Evolutionary conservation across 2,113 vertebrate species (phyloP).

Genomic region (Pachypanchax playfairii): DNA sequence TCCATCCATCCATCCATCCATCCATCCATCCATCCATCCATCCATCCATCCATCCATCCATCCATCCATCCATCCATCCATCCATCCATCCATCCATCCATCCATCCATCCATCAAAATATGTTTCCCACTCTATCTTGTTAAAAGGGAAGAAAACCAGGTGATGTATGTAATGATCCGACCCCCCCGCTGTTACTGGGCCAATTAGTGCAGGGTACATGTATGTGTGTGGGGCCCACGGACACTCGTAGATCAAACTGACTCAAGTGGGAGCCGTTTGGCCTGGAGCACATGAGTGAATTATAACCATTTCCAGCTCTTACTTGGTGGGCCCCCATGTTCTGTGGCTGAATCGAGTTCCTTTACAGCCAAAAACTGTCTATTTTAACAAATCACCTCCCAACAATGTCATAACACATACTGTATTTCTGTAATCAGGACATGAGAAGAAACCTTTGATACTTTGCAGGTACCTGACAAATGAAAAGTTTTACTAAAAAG

Average conservation of each 20-base stretch:
- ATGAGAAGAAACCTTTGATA: slow-evolving; percentile 10
- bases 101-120: slow-evolving; percentile 39
- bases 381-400: slow-evolving; percentile 42
- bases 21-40: too few relatives aligned
- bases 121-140: slow-evolving; percentile 28
- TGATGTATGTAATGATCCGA: slow-evolving; percentile 64
- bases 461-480: slow-evolving; percentile 6
- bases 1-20: too few relatives aligned
- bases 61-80: too few relatives aligned
- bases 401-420: slow-evolving; percentile 30
- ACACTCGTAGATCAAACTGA: slow-evolving; percentile 70
- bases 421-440: slow-evolving; percentile 29
- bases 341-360: slow-evolving; percentile 57
- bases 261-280: slow-evolving; percentile 75
- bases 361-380: slow-evolving; percentile 56
- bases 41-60: too few relatives aligned
- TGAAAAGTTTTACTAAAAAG: not conserved
- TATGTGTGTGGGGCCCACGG: slow-evolving; percentile 61
- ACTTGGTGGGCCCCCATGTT: slow-evolving; percentile 55
- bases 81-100: too few relatives aligned
- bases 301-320: slow-evolving; percentile 60
- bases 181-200: slow-evolving; percentile 43
- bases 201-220: slow-evolving; percentile 70
- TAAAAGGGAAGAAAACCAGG: slow-evolving; percentile 30
- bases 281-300: slow-evolving; percentile 62